These are phyloP conservation scores for Salpingus planirostris DNA, from an alignment of 2,888 invertebrate species.

Conservation along the genomic window DNA sequence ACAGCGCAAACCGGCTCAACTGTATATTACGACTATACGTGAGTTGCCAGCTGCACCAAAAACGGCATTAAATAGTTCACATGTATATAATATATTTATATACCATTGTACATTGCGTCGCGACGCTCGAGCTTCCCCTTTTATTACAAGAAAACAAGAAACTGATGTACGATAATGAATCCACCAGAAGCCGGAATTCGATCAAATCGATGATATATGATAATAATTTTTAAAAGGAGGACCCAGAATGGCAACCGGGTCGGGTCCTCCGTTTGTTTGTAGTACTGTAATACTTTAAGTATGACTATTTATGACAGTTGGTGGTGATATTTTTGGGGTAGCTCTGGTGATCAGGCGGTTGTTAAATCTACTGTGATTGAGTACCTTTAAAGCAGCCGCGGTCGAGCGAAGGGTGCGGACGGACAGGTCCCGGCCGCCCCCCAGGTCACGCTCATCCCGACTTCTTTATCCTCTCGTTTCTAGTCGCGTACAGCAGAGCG, in stretches of 20 bases:
- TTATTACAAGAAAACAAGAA: no score
- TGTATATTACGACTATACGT: conserved; percentile 19
- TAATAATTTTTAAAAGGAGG: no score
- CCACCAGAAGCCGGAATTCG: no score
- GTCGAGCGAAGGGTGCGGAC: conserved; percentile 24
- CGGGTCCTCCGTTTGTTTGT: no score
- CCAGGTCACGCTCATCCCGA: conserved; percentile 34
- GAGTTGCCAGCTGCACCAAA: conserved; percentile 27
- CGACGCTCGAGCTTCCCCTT: conserved; percentile 10
- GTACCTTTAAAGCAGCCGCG: conserved; percentile 35
- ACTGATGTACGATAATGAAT: no score
- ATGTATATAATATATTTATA: conserved; percentile 32
- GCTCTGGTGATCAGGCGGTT: no score
- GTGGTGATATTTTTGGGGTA: no score
- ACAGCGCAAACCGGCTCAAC: conserved; percentile 35
- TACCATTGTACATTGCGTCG: conserved; percentile 24
- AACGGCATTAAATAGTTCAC: conserved; percentile 25
- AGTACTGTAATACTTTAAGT: no score
- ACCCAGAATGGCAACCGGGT: no score
- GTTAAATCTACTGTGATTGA: conserved; percentile 38
- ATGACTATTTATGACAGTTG: no score
- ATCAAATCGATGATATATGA: no score
- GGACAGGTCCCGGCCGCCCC: conserved; percentile 28
- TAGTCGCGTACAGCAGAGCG: conserved; percentile 38
- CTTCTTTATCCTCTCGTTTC: conserved; percentile 33